A percentile compares a stretch with the other conserved stretches of the same genome.
These are phyloP conservation scores for Tylochromis polylepis DNA, from an alignment of 2,113 vertebrate genomes.

Conservation along the genomic window DNA sequence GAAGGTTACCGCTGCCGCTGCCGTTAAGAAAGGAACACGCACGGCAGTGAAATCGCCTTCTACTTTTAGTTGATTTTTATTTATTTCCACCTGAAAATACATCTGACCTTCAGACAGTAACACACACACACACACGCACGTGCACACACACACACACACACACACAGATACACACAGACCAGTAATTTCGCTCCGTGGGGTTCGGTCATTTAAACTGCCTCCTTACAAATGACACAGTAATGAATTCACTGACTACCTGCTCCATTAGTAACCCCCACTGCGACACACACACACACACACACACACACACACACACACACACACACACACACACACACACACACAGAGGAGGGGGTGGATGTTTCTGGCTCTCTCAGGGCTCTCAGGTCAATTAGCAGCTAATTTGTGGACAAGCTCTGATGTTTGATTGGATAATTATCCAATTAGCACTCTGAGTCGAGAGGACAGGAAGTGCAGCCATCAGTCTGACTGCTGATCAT, in stretches of 20 bases:
- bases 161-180: neutral
- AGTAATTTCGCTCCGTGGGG: constrained; percentile 36
- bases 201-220: constrained; percentile 26
- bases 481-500: neutral
- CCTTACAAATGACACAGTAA: constrained; percentile 45
- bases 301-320: constrained; percentile 14
- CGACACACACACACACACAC: constrained; percentile 8
- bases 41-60: neutral
- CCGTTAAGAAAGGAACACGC: neutral
- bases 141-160: neutral
- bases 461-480: neutral
- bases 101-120: neutral
- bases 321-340: constrained; percentile 6
- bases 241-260: constrained; percentile 36
- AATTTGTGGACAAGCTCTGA: constrained; percentile 9
- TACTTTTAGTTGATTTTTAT: neutral
- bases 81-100: neutral
- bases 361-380: neutral
- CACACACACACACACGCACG: neutral
- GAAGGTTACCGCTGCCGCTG: neutral
- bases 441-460: neutral
- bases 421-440: constrained; percentile 35
- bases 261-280: constrained; percentile 42
- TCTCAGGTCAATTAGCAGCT: constrained; percentile 34
- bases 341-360: neutral